phyloP scores from a whole-genome alignment of 2,113 vertebrate genomes.

The Monopterus albus region DNA sequence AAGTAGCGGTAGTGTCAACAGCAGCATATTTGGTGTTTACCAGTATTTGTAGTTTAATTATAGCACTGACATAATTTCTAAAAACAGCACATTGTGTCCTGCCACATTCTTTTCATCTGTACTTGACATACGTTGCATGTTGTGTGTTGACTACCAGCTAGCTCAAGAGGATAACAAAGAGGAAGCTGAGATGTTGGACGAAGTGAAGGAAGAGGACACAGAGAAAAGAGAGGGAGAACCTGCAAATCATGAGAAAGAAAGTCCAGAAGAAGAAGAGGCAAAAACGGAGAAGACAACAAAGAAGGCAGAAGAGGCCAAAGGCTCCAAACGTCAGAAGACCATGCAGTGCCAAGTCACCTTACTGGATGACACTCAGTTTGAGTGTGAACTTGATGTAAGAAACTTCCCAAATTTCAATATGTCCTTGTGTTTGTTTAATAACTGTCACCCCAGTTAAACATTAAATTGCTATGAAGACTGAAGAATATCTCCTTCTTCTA shows the following conservation, averaged over 20 bases:
- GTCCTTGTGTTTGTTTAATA: neutral
- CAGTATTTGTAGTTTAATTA: neutral
- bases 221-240: slow-evolving; percentile 49
- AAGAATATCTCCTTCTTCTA: neutral
- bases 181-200: slow-evolving; percentile 56
- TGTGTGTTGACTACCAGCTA: slow-evolving; percentile 45
- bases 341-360: slow-evolving; percentile 93
- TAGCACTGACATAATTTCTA: neutral
- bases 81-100: neutral
- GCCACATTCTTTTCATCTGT: neutral
- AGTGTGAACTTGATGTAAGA: slow-evolving; percentile 93
- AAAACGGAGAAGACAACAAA: slow-evolving; percentile 78
- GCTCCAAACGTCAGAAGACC: slow-evolving; percentile 86
- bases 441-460: neutral
- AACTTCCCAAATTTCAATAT: neutral
- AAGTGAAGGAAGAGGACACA: slow-evolving; percentile 74
- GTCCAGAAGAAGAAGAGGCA: too few relatives aligned
- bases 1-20: neutral
- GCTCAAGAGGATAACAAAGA: slow-evolving; percentile 80
- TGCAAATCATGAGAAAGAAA: slow-evolving; percentile 59
- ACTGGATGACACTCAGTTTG: slow-evolving; percentile 90
- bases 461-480: neutral
- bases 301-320: slow-evolving; percentile 81
- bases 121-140: slow-evolving; percentile 3
- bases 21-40: neutral